These are phyloP conservation scores for pig (Sus scrofa) DNA, from an alignment of 2,113 vertebrate species.

Conservation along the genomic window T2T-Sscrofa CM000818.6:97733501-97734000, in stretches of 20 bases:
- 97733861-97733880: not conserved
- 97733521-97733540: conserved; percentile 9
- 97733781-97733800: conserved; percentile 23
- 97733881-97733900: not conserved
- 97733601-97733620: not conserved
- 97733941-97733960: conserved; percentile 82
- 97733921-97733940: conserved; percentile 45
- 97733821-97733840: not conserved
- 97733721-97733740: not conserved
- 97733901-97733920: not conserved
- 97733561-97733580: conserved; percentile 25
- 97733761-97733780: not conserved
- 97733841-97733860: conserved; percentile 35
- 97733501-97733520: not conserved
- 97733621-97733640: not conserved
- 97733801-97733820: not conserved
- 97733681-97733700: not conserved
- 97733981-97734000: conserved; percentile 81
- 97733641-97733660: conserved; percentile 15
- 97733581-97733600: not conserved
- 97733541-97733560: conserved; percentile 18
- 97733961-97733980: conserved; percentile 82
- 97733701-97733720: not conserved
- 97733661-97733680: not conserved
- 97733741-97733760: conserved; percentile 4